Base-by-base conservation (phyloP, 2,797 vertebrate genomes). In the Sebastes variabilis region DNA sequence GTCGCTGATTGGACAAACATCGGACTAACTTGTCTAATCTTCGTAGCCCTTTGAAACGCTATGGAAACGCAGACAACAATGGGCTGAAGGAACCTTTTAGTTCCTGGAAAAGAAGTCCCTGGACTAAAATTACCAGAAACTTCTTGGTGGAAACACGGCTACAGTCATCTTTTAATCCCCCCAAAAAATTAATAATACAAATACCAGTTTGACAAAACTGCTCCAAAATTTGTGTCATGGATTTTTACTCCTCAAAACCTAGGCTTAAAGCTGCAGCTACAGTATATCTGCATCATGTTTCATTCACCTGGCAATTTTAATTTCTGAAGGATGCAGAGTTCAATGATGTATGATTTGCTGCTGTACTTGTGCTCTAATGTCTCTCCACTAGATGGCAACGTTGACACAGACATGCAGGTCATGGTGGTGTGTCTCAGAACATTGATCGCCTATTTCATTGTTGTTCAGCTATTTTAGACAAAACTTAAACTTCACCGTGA, bases 381-480 rank as follows among this genome's bases (percentile, higher is more conserved):
- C 16, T 34, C 5, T 83, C 83, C 94, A 89, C 84, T 86, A 95
- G 94, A 88, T 89, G 92, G 86, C 83, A 71, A 65, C 86, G 79
- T 84, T 84, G 29, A 58, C 59, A 56, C 54, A 85, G 13, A 70
- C 9, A 76, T 80, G 55, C 27, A 18, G 14, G n/a, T 69, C 2
- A 65, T 5, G 2, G 8, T 3, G 27, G 4, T n/a, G 30, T 55
- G 14, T 25, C 6, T 68, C 8, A 27, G 14, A 68, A 74, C 4
- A 29, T 13, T 46, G 20, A 9, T 10, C 62, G n/a, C 8, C 16
- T 22, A 7, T 72, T 36, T 27, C 12, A 16, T 1, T 25, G 54
- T 9, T 32, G 29, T 32, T 58, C 24, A 29, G 27, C 25, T 60
- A 4, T 52, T 38, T 38, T 6, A 38, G 18, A 32, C 30, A 13